Evolutionary conservation across 2,113 vertebrate species (phyloP).

Genomic region (Odocoileus virginianus): DNA sequence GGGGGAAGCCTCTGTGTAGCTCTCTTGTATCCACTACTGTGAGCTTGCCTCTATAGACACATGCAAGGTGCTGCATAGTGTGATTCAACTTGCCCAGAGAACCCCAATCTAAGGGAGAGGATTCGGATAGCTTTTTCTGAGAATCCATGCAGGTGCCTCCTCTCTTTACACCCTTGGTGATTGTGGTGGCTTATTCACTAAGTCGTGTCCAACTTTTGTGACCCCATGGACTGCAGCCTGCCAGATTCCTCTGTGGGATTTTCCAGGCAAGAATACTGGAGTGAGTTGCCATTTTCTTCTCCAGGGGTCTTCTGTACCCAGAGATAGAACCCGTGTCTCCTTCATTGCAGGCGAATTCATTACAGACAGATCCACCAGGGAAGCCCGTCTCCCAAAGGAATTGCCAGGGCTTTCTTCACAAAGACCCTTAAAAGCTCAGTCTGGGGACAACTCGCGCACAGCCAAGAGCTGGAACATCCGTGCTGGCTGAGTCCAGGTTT

Average conservation of each 20-base stretch:
- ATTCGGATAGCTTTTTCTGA: neutral
- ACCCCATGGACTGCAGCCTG: neutral
- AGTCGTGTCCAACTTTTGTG: neutral
- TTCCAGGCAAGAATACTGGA: neutral
- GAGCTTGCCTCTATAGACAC: neutral
- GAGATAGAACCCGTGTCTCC: neutral
- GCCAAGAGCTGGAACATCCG: no score
- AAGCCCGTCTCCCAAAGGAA: neutral
- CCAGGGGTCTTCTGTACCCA: neutral
- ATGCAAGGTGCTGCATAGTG: neutral
- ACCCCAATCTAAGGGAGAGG: neutral
- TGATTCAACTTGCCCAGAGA: neutral
- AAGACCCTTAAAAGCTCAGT: neutral
- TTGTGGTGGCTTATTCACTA: neutral
- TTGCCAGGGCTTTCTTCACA: neutral
- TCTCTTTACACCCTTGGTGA: neutral
- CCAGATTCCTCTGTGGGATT: neutral
- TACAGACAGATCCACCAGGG: neutral
- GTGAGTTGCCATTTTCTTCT: neutral
- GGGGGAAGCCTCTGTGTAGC: no score
- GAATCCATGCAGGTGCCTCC: neutral
- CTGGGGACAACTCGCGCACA: neutral
- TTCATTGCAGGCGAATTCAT: neutral
- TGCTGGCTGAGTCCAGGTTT: neutral
- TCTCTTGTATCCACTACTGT: neutral